Conservation (phyloP, 2,797 vertebrate species). For the Emydoidea blandingii region DNA sequence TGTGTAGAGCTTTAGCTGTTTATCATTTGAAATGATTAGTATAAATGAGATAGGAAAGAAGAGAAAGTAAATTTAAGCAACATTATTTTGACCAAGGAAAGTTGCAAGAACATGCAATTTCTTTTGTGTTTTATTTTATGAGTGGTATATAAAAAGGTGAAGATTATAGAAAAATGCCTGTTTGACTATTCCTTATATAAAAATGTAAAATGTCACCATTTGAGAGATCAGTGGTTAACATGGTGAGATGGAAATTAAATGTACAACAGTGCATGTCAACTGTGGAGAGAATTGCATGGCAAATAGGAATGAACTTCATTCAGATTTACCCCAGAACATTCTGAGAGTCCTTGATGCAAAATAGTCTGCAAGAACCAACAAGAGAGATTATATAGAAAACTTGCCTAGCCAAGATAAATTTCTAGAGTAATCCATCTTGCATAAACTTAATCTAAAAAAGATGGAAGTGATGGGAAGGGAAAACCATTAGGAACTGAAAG, state of each 20-base stretch:
- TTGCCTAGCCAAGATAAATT: background rate
- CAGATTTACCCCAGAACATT: background rate
- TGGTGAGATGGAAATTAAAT: background rate
- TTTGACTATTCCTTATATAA: background rate
- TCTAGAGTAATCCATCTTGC: background rate
- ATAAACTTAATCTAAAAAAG: background rate
- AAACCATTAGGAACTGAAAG: background rate
- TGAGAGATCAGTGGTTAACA: background rate
- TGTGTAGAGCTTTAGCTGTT: background rate
- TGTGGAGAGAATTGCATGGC: background rate
- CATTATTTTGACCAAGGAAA: constrained; percentile 4
- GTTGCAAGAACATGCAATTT: background rate
- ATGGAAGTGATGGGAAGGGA: background rate
- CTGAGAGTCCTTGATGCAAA: background rate
- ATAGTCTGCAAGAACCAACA: background rate
- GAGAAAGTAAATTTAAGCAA: constrained; percentile 12
- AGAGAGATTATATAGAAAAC: background rate
- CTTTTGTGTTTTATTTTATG: background rate
- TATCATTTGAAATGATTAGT: constrained; percentile 24
- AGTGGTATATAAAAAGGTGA: background rate
- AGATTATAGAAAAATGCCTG: background rate
- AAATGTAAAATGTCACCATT: background rate
- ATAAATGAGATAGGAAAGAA: background rate
- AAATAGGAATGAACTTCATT: background rate
- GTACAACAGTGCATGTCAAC: background rate